phyloP scores from a whole-genome alignment of 1,140 invertebrate species.

The Macrobrachium nipponense region DNA sequence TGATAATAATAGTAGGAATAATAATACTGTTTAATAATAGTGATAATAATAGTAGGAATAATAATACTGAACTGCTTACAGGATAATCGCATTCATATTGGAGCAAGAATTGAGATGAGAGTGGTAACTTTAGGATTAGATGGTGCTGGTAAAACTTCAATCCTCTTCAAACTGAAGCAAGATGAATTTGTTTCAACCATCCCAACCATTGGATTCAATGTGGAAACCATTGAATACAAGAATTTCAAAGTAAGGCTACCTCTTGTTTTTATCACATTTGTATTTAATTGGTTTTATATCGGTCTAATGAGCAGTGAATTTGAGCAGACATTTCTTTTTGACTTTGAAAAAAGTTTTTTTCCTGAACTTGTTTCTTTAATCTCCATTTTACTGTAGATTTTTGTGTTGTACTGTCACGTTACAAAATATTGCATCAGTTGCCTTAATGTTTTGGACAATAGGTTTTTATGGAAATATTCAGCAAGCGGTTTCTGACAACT shows the following conservation, averaged over 20 bases:
- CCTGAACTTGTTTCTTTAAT: too few species aligned
- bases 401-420: too few species aligned
- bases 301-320: too few species aligned
- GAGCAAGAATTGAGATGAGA: constrained; percentile 76
- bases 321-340: not conserved
- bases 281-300: not conserved
- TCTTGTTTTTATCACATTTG: not conserved
- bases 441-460: too few species aligned
- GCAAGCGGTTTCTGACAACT: too few species aligned
- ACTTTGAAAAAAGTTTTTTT: not conserved
- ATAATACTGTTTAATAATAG: not conserved
- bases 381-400: too few species aligned
- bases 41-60: not conserved
- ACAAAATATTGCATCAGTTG: too few species aligned
- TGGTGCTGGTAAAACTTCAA: constrained; percentile 76
- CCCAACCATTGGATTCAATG: constrained; percentile 76
- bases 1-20: too few species aligned
- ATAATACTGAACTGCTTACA: constrained; percentile 63
- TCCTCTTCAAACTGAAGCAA: constrained; percentile 76
- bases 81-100: constrained; percentile 77
- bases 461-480: too few species aligned
- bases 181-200: constrained; percentile 77
- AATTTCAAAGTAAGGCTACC: constrained; percentile 60
- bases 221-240: constrained; percentile 74
- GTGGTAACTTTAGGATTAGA: constrained; percentile 75